A percentile compares a stretch with the other conserved stretches of the same genome.
Conservation (phyloP, 1,140 invertebrate genomes). For the Orussus abietinus region DNA sequence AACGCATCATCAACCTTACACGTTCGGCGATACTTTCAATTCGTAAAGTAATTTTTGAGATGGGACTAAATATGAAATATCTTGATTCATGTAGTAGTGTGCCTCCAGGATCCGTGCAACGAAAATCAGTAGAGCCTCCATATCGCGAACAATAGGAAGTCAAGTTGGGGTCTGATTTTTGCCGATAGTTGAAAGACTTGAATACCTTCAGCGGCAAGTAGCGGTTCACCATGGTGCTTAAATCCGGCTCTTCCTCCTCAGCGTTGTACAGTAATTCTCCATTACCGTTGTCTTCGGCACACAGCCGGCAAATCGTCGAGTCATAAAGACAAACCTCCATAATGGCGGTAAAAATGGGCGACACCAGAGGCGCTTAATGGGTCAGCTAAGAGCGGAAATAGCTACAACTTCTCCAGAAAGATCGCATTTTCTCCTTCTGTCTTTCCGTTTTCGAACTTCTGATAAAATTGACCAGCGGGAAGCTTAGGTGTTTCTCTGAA, state of each 20-base stretch:
- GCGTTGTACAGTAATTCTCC: conserved; percentile 60
- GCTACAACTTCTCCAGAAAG: too few relatives aligned
- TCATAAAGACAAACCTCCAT: conserved; percentile 56
- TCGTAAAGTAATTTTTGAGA: too few relatives aligned
- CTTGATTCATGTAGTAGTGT: conserved; percentile 45
- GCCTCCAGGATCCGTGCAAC: conserved; percentile 24
- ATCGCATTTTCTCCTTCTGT: too few relatives aligned
- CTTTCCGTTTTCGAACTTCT: too few relatives aligned
- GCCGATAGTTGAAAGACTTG: too few relatives aligned
- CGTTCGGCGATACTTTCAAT: too few relatives aligned
- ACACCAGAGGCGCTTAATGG: too few relatives aligned
- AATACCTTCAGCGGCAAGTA: conserved; percentile 71
- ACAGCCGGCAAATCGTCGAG: conserved; percentile 68
- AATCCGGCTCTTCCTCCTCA: conserved; percentile 58
- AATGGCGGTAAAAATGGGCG: conserved; percentile 28
- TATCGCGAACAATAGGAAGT: conserved; percentile 49
- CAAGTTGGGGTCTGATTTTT: conserved; percentile 58
- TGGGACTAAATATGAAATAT: conserved; percentile 10
- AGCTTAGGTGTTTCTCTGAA: too few relatives aligned
- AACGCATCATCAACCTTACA: too few relatives aligned
- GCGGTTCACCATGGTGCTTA: conserved; percentile 63
- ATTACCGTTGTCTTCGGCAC: conserved; percentile 66
- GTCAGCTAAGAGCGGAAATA: too few relatives aligned
- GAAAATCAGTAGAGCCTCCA: conserved; percentile 41
- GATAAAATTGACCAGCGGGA: too few relatives aligned